phyloP scores from a whole-genome alignment of 2,797 vertebrate species.

The Hippopotamyrus pictus region DNA sequence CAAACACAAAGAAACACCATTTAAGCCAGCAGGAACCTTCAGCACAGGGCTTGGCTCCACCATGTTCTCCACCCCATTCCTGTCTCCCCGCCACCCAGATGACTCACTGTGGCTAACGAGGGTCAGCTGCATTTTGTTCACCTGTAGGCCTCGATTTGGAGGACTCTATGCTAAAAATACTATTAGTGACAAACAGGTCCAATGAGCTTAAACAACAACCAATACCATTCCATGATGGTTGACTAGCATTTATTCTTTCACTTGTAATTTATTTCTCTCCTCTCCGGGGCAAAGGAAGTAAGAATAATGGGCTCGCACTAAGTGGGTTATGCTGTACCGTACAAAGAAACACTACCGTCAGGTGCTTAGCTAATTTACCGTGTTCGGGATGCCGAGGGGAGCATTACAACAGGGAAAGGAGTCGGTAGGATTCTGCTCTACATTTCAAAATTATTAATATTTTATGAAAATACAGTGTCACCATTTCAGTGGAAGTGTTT shows the following conservation, averaged over 20 bases:
- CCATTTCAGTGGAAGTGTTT: slow-evolving; percentile 5
- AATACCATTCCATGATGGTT: neutral
- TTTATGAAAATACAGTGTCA: neutral
- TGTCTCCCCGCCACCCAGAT: neutral
- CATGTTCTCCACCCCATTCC: neutral
- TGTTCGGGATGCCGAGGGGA: neutral
- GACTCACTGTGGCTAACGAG: neutral
- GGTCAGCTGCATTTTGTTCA: neutral
- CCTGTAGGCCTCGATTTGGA: neutral
- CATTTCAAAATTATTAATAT: neutral
- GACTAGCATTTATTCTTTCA: neutral
- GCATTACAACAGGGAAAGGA: neutral
- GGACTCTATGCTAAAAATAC: neutral
- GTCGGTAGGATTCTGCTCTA: neutral
- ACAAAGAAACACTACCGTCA: neutral
- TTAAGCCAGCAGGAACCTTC: neutral
- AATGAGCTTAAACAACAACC: neutral
- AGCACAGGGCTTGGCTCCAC: neutral
- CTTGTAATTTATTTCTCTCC: neutral
- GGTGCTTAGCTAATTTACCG: neutral
- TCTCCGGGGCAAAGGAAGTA: neutral
- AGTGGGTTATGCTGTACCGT: neutral
- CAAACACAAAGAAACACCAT: neutral
- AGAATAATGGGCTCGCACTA: neutral
- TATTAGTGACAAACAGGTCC: neutral